Evolutionary conservation across 2,113 vertebrate genomes (phyloP), one percentile per base, ranked within the genome.

Genomic region (Cyprinus carpio): DNA sequence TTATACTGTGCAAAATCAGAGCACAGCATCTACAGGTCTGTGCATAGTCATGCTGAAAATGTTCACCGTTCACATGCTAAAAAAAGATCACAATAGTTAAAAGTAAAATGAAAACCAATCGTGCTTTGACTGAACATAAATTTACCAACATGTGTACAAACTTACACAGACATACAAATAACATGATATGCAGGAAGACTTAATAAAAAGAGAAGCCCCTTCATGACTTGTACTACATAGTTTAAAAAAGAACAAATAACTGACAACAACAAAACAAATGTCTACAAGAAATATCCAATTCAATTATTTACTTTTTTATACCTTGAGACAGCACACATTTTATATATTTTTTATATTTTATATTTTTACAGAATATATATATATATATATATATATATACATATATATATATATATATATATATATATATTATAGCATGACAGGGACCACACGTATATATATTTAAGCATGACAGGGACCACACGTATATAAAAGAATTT

Each of bases 61-160:
- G 94, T 90, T 93, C 88, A 93, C 87, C 4, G 51, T 91, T 89
- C 90, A 93, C 97, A 96, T 97, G 96, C 96, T 95, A 72, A 91
- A 81, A 89, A 83, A 56, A 92, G 86, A 75, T 88, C 86, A 90
- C 78, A 81, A 88, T 12, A 67, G 40, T 20, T 67, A 25, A 72
- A 87, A 89, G 43, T 51, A 34, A 90, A 88, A 84, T 62, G 85
- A 89, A 92, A 86, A 85, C 54, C 72, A 58, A 1, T 71, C 83
- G 81, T 83, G 90, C 84, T 64, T 90, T 81, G 83, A 78, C 89
- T 83, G 31, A 83, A 79, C 29, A 16, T 56, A 84, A 89, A 88
- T 87, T 86, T 87, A 49, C 27, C 54, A 87, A 83, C 89, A 88
- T 84, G 93, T 91, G 88, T 92, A 91, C 87, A 93, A 83, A 90